Percentiles rank a stretch among this genome's conserved stretches.
Conservation (phyloP, 2,888 invertebrate species). For the Mythimna impura region DNA sequence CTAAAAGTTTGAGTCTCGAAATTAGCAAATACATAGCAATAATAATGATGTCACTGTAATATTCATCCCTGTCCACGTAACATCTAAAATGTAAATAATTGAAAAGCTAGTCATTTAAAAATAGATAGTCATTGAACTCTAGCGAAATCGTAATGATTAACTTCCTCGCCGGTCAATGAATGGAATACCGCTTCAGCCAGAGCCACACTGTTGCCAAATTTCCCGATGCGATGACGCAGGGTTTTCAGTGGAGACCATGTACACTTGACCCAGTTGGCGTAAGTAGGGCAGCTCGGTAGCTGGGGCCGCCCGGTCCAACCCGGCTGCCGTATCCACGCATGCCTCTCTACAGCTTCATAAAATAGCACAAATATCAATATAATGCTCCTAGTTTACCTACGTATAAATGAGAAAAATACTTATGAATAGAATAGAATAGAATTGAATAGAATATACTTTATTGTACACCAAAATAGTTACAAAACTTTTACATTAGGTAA, state of each 20-base stretch:
- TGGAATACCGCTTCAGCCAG: constrained; percentile 20
- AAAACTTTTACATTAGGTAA: too few relatives aligned
- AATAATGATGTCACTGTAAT: background rate
- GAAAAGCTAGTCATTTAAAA: background rate
- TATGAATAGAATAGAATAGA: too few relatives aligned
- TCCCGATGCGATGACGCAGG: constrained; percentile 51
- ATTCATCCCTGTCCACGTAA: background rate
- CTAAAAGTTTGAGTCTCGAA: background rate
- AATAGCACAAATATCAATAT: constrained; percentile 21
- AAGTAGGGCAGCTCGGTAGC: constrained; percentile 79
- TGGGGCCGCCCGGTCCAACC: constrained; percentile 52
- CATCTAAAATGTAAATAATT: background rate
- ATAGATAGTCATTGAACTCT: background rate
- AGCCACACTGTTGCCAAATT: constrained; percentile 51
- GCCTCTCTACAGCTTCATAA: constrained; percentile 7
- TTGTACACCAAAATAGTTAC: too few relatives aligned
- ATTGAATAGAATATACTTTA: too few relatives aligned
- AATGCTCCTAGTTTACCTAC: background rate
- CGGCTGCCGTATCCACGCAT: constrained; percentile 34
- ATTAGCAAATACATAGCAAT: background rate
- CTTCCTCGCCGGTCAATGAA: constrained; percentile 1
- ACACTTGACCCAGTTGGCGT: constrained; percentile 84
- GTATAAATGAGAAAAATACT: constrained; percentile 13
- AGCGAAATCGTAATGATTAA: background rate
- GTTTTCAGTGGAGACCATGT: constrained; percentile 69